Evolutionary conservation across 2,888 invertebrate species (phyloP).

Genomic region (Auanema sp.): DNA sequence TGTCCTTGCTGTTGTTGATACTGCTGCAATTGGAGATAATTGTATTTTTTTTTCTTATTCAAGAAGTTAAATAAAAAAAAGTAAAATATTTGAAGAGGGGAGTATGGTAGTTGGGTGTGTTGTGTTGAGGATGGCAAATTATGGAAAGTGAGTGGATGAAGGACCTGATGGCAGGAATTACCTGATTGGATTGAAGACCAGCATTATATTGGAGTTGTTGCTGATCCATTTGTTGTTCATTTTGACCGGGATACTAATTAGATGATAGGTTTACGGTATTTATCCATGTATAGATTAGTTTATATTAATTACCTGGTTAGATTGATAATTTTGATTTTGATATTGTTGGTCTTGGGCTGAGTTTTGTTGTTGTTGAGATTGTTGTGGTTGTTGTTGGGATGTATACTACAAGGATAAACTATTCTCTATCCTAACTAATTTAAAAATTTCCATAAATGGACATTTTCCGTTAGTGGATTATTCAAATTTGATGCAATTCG

Average conservation of each 20-base stretch:
- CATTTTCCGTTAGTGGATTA: background rate
- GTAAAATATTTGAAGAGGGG: too few relatives aligned
- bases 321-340: slow-evolving; percentile 21
- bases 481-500: slow-evolving; percentile 2
- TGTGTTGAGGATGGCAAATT: too few relatives aligned
- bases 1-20: too few relatives aligned
- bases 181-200: too few relatives aligned
- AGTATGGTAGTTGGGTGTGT: too few relatives aligned
- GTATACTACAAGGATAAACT: background rate
- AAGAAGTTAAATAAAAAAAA: too few relatives aligned
- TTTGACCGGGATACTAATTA: background rate
- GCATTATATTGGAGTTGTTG: slow-evolving; percentile 7
- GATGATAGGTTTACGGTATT: too few relatives aligned
- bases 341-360: slow-evolving; percentile 9
- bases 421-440: background rate
- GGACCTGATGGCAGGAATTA: too few relatives aligned
- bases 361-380: slow-evolving; percentile 5
- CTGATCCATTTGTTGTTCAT: slow-evolving; percentile 12
- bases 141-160: too few relatives aligned
- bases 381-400: slow-evolving; percentile 4
- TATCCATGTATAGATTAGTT: background rate
- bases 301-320: slow-evolving; percentile 10
- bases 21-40: too few relatives aligned
- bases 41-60: too few relatives aligned
- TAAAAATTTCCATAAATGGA: background rate